These are phyloP conservation scores for Cyprinodon brontotheroides DNA, from an alignment of 2,113 vertebrate species.

Conservation along the genomic window DNA sequence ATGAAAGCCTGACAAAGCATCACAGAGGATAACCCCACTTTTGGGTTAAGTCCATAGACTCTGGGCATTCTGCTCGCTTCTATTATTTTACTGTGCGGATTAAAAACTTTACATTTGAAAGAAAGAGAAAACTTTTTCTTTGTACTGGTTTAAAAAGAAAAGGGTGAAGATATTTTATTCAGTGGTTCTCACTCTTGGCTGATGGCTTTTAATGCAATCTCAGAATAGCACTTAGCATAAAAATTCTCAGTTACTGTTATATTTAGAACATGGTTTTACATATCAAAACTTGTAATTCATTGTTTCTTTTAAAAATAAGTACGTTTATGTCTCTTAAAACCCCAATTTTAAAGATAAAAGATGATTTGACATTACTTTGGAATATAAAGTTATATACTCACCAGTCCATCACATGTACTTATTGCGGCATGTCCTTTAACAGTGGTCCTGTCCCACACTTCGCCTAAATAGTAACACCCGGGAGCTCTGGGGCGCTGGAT, in stretches of 20 bases:
- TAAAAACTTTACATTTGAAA: neutral
- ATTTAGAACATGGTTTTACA: neutral
- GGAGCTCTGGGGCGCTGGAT: conserved; percentile 58
- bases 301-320: neutral
- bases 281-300: neutral
- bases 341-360: neutral
- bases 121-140: neutral
- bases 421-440: conserved; percentile 84
- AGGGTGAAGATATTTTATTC: neutral
- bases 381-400: conserved; percentile 72
- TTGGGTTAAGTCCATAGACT: neutral
- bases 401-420: conserved; percentile 92
- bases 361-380: conserved; percentile 3
- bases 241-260: neutral
- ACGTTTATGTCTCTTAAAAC: neutral
- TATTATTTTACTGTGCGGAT: neutral
- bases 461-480: conserved; percentile 87
- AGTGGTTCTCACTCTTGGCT: neutral
- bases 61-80: neutral
- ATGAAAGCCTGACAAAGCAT: neutral
- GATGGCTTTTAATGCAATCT: neutral
- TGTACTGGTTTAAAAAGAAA: neutral
- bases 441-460: conserved; percentile 77
- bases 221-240: neutral
- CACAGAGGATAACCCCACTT: neutral